phyloP scores from a whole-genome alignment of 2,797 vertebrate species.

The Hafferia zeledoni region DNA sequence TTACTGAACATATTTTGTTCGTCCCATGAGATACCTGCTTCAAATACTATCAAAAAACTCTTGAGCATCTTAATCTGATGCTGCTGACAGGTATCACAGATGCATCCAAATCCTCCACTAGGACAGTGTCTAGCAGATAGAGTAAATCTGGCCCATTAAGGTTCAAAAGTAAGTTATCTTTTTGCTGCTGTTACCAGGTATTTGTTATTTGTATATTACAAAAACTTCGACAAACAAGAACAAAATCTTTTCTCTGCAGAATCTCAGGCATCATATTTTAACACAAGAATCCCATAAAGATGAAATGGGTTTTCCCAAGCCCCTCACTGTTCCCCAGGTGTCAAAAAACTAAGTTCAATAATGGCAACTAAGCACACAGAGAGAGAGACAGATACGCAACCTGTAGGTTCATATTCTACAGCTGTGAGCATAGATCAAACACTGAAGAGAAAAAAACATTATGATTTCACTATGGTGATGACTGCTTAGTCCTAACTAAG shows the following conservation, averaged over 20 bases:
- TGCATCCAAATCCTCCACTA: not conserved
- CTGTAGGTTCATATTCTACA: not conserved
- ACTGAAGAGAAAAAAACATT: not conserved
- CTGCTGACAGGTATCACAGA: not conserved
- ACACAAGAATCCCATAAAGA: not conserved
- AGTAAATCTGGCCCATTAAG: not conserved
- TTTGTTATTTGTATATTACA: not conserved
- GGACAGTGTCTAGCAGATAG: not conserved
- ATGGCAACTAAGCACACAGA: not conserved
- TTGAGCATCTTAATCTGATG: not conserved
- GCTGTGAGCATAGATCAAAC: not conserved
- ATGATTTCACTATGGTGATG: not conserved
- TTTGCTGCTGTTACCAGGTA: not conserved
- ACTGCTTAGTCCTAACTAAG: not conserved
- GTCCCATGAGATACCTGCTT: not conserved
- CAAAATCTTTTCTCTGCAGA: not conserved
- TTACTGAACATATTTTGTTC: not conserved
- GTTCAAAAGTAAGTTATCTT: not conserved
- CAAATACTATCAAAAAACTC: not conserved
- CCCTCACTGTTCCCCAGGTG: not conserved
- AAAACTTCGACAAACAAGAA: not conserved
- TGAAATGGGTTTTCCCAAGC: not conserved
- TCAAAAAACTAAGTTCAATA: not conserved
- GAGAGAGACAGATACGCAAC: not conserved
- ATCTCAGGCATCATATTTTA: not conserved